Evolutionary conservation across 2,113 vertebrate genomes (phyloP).

Genomic region (Pheucticus melanocephalus): DNA sequence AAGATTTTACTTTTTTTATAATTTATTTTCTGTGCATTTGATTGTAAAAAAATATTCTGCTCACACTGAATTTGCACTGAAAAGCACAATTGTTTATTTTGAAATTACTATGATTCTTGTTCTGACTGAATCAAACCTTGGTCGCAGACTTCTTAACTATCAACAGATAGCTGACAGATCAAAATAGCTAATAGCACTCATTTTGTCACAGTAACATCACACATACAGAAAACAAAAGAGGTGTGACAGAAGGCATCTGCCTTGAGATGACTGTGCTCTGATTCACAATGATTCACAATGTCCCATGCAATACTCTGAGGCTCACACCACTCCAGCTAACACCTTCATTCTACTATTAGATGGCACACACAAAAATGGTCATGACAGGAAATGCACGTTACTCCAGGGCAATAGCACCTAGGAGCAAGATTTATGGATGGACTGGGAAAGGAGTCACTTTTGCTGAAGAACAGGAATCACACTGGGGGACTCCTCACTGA

Average conservation of each 20-base stretch:
- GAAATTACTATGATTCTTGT: neutral
- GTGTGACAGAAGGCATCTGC: neutral
- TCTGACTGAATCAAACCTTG: neutral
- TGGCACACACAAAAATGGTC: neutral
- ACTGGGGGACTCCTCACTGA: neutral
- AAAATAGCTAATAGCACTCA: neutral
- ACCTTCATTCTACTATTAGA: neutral
- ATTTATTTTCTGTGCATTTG: neutral
- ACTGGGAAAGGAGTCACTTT: neutral
- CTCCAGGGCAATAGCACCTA: neutral
- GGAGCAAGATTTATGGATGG: neutral
- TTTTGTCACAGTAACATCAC: neutral
- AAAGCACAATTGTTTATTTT: neutral
- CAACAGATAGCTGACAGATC: neutral
- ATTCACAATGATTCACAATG: neutral
- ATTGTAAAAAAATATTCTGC: neutral
- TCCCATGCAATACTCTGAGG: neutral
- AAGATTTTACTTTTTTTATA: neutral
- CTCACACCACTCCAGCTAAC: neutral
- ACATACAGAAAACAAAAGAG: neutral
- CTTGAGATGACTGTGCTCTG: neutral
- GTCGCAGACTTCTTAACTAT: neutral
- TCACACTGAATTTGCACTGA: neutral
- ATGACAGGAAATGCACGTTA: neutral
- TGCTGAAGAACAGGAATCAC: conserved; percentile 1